These are phyloP conservation scores for Sylvicapra grimmia DNA, from an alignment of 2,113 vertebrate genomes.

Conservation along the genomic window DNA sequence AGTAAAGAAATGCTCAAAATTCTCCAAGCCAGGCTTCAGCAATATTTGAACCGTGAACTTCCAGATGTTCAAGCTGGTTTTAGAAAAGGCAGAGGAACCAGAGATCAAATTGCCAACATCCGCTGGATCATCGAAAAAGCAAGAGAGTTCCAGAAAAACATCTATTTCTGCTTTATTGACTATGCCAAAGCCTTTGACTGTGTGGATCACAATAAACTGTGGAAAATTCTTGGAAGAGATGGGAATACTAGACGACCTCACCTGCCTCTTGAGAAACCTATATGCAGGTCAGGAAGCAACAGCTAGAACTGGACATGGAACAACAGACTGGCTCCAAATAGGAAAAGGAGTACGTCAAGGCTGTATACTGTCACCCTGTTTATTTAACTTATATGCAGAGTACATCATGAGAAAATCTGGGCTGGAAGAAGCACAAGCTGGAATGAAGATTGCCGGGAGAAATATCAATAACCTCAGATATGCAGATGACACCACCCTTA, in stretches of 20 bases:
- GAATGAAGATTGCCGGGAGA: neutral
- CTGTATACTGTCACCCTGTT: neutral
- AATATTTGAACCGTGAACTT: rapidly evolving
- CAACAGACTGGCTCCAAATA: neutral
- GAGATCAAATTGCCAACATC: neutral
- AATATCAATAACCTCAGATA: neutral
- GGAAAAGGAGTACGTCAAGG: rapidly evolving
- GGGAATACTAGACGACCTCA: neutral
- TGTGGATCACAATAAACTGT: neutral
- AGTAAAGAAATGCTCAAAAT: neutral
- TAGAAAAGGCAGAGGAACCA: neutral
- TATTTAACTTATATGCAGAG: neutral
- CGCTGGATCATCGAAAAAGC: rapidly evolving
- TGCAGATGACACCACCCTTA: neutral
- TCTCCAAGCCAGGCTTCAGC: neutral
- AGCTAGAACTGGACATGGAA: neutral
- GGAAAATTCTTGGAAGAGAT: neutral
- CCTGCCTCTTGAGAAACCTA: neutral
- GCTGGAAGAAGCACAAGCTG: neutral
- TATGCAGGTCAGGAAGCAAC: neutral
- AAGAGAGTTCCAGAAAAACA: neutral
- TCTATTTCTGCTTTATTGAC: neutral
- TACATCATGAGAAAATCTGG: neutral
- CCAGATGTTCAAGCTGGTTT: neutral
- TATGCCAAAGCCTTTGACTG: neutral